Evolutionary conservation across 2,113 vertebrate species (phyloP), one percentile per base, ranked within the genome.

Genomic region (Cryptotis parvus): DNA sequence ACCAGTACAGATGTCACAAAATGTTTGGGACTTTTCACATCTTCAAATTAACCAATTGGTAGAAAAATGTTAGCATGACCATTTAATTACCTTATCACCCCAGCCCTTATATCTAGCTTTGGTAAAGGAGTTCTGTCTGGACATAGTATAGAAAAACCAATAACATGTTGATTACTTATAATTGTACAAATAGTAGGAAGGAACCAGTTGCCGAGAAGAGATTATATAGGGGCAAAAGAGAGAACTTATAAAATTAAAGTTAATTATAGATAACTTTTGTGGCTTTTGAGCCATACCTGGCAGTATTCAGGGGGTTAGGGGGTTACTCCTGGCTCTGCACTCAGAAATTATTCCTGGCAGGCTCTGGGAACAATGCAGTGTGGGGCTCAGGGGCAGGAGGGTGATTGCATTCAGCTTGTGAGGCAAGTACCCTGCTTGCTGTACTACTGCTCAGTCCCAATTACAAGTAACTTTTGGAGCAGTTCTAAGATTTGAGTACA

Each of bases 221-320:
- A 69, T 52, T 75, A 9, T 72, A 65, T 81, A 66, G 81, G 72
- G 29, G 24, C 87, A n/a, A 72, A 26, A 49, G 61, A 84, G 43
- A 80, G 73, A 87, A 70, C 80, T 45, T 87, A 76, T 90, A n/a
- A 43, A 75, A 72, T 88, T 84, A 41, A 80, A 63, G 22, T 92
- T 70, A 26, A 76, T 87, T 69, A 63, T 11, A 87, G 6, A 35
- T 4, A 76, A 27, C 22, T 37, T 89, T 68, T 58, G 22, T 58
- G 55, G 55, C 8, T 58, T 58, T 58, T 20, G 55, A 24, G 55
- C 22, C 55, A 58, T 6, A 58, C 20, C 55, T 58, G 55, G 55
- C 55, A 58, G 18, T 58, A 20, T 20, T 58, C 55, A 24, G 20
- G 15, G 20, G n/a, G n/a, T n/a, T n/a, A n/a, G n/a, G n/a, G n/a